Base-by-base conservation (phyloP, 2,888 invertebrate species). In the Cheilosia variabilis region DNA sequence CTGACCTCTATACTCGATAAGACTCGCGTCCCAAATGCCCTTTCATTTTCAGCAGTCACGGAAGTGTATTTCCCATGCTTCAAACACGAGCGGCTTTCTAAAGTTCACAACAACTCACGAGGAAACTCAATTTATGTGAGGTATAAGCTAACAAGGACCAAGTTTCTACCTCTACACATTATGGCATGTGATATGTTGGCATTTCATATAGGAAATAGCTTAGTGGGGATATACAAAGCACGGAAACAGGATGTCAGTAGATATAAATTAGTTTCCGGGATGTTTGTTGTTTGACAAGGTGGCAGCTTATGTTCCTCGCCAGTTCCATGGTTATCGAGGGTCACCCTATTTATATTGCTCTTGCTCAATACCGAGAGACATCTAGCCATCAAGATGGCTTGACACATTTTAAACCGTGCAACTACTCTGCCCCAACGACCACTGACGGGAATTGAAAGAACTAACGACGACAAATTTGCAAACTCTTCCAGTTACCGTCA, bases 101-200 rank as follows among this genome's bases (percentile, higher is more conserved):
- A 52, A 52, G 13, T 52, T 52, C 52, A 24, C 27, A 24, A 52
- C 13, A 6, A 15, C 52, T 52, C 52, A 52, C 52, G 24, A 24
- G 52, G 27, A n/a, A 24, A 52, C 27, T 24, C 15, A 24, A 24
- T 22, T 37, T 13, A 37, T 37, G 37, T 37, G 1, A 3, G 13
- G 13, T 37, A 37, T 1, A 27, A 5, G 13, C 37, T 3, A 34
- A 34, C 4, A 19, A 52, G 52, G 52, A 22, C 52, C 22, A 50
- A 24, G 50, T 50, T 13, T 50, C 24, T 24, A 24, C 24, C 9
- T 31, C 2, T 31, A 52, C 52, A 52, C 52, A 24, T 37, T 13
- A 52, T 15, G 22, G 15, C 22, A 22, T 52, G 52, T 15, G 52
- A 22, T 24, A 52, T 31, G 31, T 22, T 52, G 52, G 52, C 52